Evolutionary conservation across 2,113 vertebrate species (phyloP).

Genomic region (Ophiodon elongatus): DNA sequence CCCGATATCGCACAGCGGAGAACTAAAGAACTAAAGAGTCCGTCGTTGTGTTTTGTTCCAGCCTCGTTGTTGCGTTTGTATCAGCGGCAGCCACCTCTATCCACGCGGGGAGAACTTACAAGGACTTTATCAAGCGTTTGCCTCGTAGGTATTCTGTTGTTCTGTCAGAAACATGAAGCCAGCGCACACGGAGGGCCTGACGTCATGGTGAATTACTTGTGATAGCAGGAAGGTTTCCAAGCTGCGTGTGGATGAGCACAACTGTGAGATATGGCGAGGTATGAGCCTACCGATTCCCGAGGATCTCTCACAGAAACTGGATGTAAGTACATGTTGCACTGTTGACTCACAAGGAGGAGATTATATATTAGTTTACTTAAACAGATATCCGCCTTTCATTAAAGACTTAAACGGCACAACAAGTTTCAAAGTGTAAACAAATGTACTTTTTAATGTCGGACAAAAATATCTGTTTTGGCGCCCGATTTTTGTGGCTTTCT

Average conservation of each 20-base stretch:
- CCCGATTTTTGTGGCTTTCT: too few species aligned
- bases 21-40: background rate
- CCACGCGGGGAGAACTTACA: fast-evolving
- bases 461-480: too few species aligned
- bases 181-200: background rate
- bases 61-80: constrained; percentile 79
- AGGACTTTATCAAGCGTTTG: fast-evolving
- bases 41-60: constrained; percentile 41
- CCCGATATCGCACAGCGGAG: background rate
- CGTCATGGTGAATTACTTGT: background rate
- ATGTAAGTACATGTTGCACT: constrained; percentile 47
- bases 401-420: background rate
- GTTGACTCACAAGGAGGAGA: background rate
- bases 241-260: constrained; percentile 50
- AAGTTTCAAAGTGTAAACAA: background rate
- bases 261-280: constrained; percentile 59
- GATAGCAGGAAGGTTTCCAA: constrained; percentile 30
- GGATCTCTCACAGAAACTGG: constrained; percentile 34
- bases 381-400: background rate
- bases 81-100: constrained; percentile 65
- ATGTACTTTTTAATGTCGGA: too few species aligned
- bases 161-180: background rate
- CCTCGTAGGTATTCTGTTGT: constrained; percentile 48
- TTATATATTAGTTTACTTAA: background rate
- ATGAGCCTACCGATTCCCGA: constrained; percentile 32